Conservation (phyloP, 2,797 vertebrate species). For the Podarcis lilfordi region DNA sequence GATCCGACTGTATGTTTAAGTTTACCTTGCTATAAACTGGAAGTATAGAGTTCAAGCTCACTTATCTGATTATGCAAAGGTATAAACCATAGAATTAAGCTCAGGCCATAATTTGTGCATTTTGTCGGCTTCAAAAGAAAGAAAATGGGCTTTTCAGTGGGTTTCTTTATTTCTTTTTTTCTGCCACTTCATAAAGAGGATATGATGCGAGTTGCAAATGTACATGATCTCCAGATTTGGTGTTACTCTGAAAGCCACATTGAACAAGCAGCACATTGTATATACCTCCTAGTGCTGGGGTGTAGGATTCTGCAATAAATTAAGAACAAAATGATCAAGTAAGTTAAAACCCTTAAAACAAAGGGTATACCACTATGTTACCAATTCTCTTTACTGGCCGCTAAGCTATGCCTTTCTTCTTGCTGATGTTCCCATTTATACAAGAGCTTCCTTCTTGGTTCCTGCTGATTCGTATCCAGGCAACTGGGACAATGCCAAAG, state of each 20-base stretch:
- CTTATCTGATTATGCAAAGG: constrained; percentile 30
- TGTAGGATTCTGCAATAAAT: constrained; percentile 19
- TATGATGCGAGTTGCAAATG: neutral
- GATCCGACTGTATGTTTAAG: neutral
- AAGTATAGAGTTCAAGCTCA: neutral
- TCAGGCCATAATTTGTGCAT: neutral
- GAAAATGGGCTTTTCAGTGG: neutral
- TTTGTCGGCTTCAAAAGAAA: constrained; percentile 7
- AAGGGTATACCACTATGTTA: constrained; percentile 7
- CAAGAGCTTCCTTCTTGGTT: constrained; percentile 6
- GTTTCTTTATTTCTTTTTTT: neutral
- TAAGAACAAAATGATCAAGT: neutral
- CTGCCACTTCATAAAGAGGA: neutral
- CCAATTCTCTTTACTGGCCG: constrained; percentile 14
- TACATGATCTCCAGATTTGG: neutral
- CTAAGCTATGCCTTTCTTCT: constrained; percentile 10
- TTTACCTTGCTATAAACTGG: neutral
- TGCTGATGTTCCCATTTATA: constrained; percentile 44
- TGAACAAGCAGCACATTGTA: neutral
- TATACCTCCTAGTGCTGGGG: constrained; percentile 6
- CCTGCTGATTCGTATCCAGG: constrained; percentile 46
- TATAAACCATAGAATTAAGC: constrained; percentile 17
- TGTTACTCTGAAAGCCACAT: neutral
- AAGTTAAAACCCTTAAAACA: constrained; percentile 16
- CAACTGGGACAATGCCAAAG: constrained; percentile 38